A percentile compares a stretch with the other conserved stretches of the same genome.
Conservation (phyloP, 1,140 invertebrate genomes). For the Chelonus insularis region DNA sequence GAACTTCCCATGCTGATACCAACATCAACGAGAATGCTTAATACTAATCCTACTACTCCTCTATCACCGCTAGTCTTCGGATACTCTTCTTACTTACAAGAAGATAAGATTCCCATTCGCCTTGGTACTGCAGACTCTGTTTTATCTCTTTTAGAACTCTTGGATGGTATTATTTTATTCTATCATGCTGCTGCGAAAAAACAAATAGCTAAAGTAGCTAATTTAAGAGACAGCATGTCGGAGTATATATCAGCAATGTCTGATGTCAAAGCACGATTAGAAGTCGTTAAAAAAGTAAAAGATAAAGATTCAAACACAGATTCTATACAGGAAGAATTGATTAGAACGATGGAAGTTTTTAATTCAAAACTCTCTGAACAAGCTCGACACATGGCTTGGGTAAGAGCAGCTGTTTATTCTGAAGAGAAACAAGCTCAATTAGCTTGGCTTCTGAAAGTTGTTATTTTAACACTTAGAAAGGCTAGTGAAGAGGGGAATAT, state of each 20-base stretch:
- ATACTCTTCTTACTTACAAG: constrained; percentile 41
- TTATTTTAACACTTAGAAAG: constrained; percentile 63
- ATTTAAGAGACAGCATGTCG: constrained; percentile 63
- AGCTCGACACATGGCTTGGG: constrained; percentile 67
- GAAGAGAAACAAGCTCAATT: constrained; percentile 64
- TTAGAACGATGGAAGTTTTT: constrained; percentile 60
- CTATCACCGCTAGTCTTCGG: constrained; percentile 34
- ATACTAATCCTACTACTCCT: constrained; percentile 35
- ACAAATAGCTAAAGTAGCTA: constrained; percentile 69
- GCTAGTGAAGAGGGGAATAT: constrained; percentile 67
- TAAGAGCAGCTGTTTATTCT: constrained; percentile 66
- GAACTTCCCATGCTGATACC: constrained; percentile 43
- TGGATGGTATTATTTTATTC: constrained; percentile 71
- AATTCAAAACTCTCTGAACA: constrained; percentile 64
- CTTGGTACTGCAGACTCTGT: constrained; percentile 54
- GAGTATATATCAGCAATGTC: constrained; percentile 63
- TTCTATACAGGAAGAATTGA: constrained; percentile 57
- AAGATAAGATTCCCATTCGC: constrained; percentile 40
- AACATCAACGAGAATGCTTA: constrained; percentile 42
- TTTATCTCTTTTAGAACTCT: constrained; percentile 62
- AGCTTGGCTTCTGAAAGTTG: constrained; percentile 65
- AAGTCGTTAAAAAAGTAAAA: constrained; percentile 38
- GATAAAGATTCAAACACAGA: constrained; percentile 37
- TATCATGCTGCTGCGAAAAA: constrained; percentile 72
- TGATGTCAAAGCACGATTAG: constrained; percentile 59